Percentiles rank a stretch among this genome's conserved stretches.
These are phyloP conservation scores for Nymphalis c-album DNA, from an alignment of 2,888 invertebrate genomes.

Conservation along the genomic window DNA sequence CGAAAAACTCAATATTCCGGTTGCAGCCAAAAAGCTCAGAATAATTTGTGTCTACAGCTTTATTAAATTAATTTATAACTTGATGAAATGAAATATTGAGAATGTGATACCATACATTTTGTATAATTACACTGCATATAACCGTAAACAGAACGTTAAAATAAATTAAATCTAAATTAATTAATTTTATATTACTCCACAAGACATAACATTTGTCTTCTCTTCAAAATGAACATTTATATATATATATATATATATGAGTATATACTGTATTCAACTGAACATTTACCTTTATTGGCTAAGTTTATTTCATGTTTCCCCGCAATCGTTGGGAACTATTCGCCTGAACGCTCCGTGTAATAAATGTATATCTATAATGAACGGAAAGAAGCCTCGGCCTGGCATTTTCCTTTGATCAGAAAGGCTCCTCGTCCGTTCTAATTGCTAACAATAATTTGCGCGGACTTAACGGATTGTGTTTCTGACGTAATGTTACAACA, in stretches of 20 bases:
- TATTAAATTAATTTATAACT: conserved; percentile 13
- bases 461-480: conserved; percentile 43
- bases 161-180: no score
- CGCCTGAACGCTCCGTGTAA: conserved; percentile 29
- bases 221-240: not conserved
- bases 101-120: not conserved
- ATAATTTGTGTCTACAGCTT: conserved; percentile 6
- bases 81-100: conserved; percentile 2
- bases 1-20: conserved; percentile 22
- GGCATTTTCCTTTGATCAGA: conserved; percentile 39
- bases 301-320: conserved; percentile 29
- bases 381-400: conserved; percentile 27
- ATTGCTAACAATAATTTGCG: conserved; percentile 47
- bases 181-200: no score
- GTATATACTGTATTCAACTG: not conserved
- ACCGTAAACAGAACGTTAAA: no score
- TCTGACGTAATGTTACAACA: conserved; percentile 39
- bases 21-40: conserved; percentile 16
- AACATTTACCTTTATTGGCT: conserved; percentile 23
- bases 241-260: not conserved
- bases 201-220: not conserved
- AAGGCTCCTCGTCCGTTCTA: conserved; percentile 38
- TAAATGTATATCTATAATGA: conserved; percentile 31
- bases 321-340: conserved; percentile 29
- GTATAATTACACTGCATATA: no score